Evolutionary conservation across 2,888 invertebrate genomes (phyloP).

Genomic region (Alentia gelatinosa): DNA sequence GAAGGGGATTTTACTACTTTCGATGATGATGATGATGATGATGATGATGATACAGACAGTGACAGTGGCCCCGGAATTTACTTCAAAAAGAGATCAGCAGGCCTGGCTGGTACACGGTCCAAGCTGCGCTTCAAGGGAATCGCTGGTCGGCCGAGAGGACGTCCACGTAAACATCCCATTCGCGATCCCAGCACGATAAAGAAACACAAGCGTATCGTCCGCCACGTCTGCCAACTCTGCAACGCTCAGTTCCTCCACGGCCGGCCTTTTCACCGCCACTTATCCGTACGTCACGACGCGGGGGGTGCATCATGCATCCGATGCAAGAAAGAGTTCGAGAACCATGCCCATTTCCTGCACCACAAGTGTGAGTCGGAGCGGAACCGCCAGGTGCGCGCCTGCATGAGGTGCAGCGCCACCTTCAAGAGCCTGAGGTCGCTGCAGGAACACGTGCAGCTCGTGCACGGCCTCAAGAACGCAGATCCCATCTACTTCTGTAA

Average conservation of each 20-base stretch:
- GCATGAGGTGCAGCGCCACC: conserved; percentile 4
- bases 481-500: conserved; percentile 69
- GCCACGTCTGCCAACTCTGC: conserved; percentile 30
- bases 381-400: not conserved
- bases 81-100: not conserved
- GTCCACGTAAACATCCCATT: conserved; percentile 20
- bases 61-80: not conserved
- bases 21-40: not conserved
- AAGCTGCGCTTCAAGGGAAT: not conserved
- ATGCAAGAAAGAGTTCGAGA: conserved; percentile 35
- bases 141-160: not conserved
- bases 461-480: conserved; percentile 65
- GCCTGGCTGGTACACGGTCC: not conserved
- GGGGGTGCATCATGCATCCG: not conserved
- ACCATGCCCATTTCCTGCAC: conserved; percentile 7
- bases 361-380: conserved; percentile 7
- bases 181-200: conserved; percentile 8
- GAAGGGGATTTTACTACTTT: not conserved
- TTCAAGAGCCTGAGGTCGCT: conserved; percentile 52
- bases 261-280: conserved; percentile 45
- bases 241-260: conserved; percentile 33
- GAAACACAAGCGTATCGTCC: not conserved
- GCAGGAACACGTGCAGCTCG: conserved; percentile 67
- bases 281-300: not conserved
- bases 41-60: not conserved